Conservation (phyloP, 2,113 vertebrate species). For the Dermatemys mawii region DNA sequence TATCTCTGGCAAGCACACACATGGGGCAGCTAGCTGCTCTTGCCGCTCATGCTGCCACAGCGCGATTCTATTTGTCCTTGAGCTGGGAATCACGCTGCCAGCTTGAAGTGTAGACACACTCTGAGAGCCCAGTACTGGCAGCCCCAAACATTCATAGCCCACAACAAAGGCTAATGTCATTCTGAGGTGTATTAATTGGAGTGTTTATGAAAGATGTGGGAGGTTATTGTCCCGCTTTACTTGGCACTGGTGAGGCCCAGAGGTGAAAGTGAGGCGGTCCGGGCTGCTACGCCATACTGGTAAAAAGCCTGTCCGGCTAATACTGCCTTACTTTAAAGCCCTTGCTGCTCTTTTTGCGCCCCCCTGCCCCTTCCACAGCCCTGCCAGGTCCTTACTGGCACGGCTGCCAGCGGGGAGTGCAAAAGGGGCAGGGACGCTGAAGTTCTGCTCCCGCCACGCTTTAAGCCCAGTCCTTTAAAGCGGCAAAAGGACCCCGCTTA, state of each 20-base stretch:
- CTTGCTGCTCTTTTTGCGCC: too few relatives aligned
- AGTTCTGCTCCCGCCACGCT: too few relatives aligned
- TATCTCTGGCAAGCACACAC: neutral
- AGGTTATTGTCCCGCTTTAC: neutral
- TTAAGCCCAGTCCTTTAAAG: too few relatives aligned
- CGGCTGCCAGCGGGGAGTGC: too few relatives aligned
- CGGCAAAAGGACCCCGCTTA: too few relatives aligned
- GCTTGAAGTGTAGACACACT: neutral
- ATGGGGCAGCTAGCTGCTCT: neutral
- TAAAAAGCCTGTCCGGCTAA: too few relatives aligned
- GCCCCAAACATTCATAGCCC: neutral
- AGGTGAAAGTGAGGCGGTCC: too few relatives aligned
- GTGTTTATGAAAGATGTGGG: neutral
- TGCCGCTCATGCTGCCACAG: neutral
- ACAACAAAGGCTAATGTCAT: neutral
- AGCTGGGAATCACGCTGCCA: neutral
- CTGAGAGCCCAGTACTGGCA: neutral
- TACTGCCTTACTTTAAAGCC: too few relatives aligned
- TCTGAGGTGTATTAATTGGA: neutral
- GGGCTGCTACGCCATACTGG: too few relatives aligned
- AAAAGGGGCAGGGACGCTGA: too few relatives aligned
- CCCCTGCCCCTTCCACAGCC: too few relatives aligned
- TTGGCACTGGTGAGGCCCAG: neutral
- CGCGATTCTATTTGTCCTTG: neutral
- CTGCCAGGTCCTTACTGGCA: too few relatives aligned